Evolutionary conservation across 2,113 vertebrate genomes (phyloP).

Genomic region (Geococcyx californianus): DNA sequence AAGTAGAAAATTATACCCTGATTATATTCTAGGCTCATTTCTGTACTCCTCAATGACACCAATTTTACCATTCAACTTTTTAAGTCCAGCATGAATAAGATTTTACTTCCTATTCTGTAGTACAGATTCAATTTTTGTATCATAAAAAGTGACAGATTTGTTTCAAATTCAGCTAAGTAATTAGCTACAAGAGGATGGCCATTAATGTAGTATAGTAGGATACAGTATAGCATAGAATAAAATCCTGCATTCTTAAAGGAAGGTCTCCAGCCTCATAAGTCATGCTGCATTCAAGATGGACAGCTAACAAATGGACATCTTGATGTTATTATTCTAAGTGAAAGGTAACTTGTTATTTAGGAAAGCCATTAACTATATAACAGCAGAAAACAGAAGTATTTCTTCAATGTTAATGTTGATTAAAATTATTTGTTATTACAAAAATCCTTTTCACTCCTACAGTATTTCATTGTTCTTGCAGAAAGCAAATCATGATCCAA

Average conservation of each 20-base stretch:
- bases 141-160: background rate
- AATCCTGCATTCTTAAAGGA: background rate
- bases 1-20: background rate
- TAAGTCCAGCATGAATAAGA: background rate
- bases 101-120: background rate
- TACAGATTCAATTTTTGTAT: background rate
- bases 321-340: background rate
- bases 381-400: background rate
- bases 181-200: background rate
- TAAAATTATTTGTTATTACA: background rate
- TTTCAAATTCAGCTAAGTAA: background rate
- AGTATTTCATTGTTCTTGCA: background rate
- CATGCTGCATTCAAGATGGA: background rate
- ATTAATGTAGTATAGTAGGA: background rate
- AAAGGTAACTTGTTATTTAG: background rate
- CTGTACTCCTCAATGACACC: background rate
- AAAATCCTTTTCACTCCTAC: background rate
- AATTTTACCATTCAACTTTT: background rate
- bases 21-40: background rate
- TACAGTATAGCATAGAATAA: background rate
- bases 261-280: background rate
- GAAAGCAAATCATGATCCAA: background rate
- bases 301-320: background rate
- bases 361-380: background rate
- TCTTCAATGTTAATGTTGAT: background rate